phyloP scores from a whole-genome alignment of 2,888 invertebrate species.

The Dione vanillae region DNA sequence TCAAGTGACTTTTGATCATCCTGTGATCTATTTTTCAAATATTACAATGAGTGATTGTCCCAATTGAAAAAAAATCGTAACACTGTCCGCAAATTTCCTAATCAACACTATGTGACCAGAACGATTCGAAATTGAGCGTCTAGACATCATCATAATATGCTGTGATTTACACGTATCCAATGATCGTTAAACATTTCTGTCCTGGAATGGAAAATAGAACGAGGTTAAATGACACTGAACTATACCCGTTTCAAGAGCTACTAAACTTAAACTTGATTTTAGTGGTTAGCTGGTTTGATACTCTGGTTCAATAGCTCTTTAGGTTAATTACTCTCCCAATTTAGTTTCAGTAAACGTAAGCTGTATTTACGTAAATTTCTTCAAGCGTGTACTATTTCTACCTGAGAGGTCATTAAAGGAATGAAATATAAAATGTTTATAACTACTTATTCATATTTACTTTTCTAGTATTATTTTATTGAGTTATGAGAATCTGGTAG shows the following conservation, averaged over 20 bases:
- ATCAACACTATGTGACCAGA: conserved; percentile 64
- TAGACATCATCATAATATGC: conserved; percentile 68
- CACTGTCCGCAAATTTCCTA: conserved; percentile 53
- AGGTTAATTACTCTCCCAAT: conserved; percentile 31
- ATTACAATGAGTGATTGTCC: conserved; percentile 55
- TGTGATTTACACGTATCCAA: conserved; percentile 60
- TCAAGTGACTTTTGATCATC: not conserved
- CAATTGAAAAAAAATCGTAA: conserved; percentile 55
- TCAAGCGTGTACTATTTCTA: not conserved
- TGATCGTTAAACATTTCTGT: conserved; percentile 49
- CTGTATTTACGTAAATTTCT: not conserved
- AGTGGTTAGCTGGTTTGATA: conserved; percentile 30
- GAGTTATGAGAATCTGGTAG: too few species aligned
- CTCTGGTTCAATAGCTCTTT: conserved; percentile 33
- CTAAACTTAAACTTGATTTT: conserved; percentile 31
- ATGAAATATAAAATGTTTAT: not conserved
- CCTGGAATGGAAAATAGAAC: conserved; percentile 48
- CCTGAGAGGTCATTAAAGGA: not conserved
- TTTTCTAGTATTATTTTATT: too few species aligned
- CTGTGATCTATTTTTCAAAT: conserved; percentile 45
- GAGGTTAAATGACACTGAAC: conserved; percentile 46
- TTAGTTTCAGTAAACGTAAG: not conserved
- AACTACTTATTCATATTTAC: too few species aligned
- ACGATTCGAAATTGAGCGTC: conserved; percentile 69
- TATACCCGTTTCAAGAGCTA: conserved; percentile 24